Base-by-base conservation (phyloP, 2,888 invertebrate genomes). In the Leptopilina syphax region DNA sequence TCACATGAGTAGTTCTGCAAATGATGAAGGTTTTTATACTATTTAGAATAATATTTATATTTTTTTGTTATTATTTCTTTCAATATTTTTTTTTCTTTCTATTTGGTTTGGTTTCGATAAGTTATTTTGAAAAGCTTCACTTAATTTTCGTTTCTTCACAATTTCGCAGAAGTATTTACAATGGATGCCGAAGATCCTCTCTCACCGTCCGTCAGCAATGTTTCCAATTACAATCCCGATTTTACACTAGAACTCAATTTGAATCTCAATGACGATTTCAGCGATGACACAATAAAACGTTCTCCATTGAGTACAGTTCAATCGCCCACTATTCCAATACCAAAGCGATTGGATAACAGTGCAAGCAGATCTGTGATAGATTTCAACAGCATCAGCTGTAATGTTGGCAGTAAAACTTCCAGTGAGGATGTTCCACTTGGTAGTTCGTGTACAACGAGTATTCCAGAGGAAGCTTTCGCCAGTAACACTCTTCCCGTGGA, bases 321-420 rank as follows among this genome's bases (percentile, higher is more conserved):
- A 84, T 95, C 96, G 0, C 96, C 96, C 5, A 94, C 94, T 0
- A 96, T 96, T 87, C 95, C 95, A n/a, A 96, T 96, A 86, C 96
- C 94, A 0, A 93, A 88, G 66, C 84, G 86, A 50, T 84, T 87
- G 1, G 90, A 89, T 93, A 93, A 6, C 93, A 93, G 84, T 92
- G 93, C 85, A 85, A 94, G 85, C 92, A 94, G 91, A 93, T 93
- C 85, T 89, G 92, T 81, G 90, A 93, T 84, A 88, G 94, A 94
- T 78, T 90, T 94, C 13, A 94, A 93, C 86, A 93, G 94, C 82
- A 94, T 94, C 68, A 94, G 94, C 82, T 95, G 95, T 84, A 94
- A 94, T 83, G 93, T 95, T 68, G 95, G 95, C 4, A 95, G 95
- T 50, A 94, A 94, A 82, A 94, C 91, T n/a, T 91, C 91, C 1